phyloP scores from a whole-genome alignment of 2,113 vertebrate genomes.

The Ctenomys sociabilis region DNA sequence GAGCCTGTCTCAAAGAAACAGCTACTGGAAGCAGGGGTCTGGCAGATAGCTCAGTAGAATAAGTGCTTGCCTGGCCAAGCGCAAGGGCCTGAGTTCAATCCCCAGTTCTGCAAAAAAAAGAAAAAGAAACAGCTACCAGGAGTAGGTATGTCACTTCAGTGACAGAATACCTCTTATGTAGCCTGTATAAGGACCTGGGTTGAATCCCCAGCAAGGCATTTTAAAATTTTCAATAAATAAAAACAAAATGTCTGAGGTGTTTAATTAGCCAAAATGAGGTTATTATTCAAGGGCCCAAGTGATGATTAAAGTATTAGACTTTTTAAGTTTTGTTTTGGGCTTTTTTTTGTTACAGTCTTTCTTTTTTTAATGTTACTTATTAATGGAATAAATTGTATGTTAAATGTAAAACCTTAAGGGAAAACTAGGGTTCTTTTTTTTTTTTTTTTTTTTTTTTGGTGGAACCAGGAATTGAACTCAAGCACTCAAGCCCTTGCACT shows the following conservation, averaged over 20 bases:
- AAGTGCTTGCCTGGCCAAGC: too few species aligned
- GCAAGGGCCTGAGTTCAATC: too few species aligned
- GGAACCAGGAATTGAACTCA: too few species aligned
- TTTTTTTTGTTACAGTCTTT: neutral
- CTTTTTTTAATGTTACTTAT: neutral
- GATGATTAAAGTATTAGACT: neutral
- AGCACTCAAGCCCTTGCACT: too few species aligned
- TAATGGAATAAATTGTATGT: neutral
- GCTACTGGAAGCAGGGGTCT: neutral
- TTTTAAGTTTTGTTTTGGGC: neutral
- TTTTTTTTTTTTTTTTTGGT: too few species aligned
- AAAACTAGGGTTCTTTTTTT: neutral
- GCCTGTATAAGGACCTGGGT: neutral
- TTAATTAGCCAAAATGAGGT: conserved; percentile 2
- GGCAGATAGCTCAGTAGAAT: too few species aligned
- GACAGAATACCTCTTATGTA: neutral
- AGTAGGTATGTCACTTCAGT: neutral
- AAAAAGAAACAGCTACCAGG: neutral
- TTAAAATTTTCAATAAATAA: neutral
- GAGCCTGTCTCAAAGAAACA: neutral
- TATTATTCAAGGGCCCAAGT: conserved; percentile 44
- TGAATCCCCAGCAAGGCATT: neutral
- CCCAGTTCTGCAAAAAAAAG: too few species aligned
- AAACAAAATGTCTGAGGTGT: neutral
- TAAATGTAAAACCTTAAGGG: conserved; percentile 41